Percentiles rank a stretch among this genome's conserved stretches.
Conservation (phyloP, 2,113 vertebrate species). For the Lasiurus borealis region DNA sequence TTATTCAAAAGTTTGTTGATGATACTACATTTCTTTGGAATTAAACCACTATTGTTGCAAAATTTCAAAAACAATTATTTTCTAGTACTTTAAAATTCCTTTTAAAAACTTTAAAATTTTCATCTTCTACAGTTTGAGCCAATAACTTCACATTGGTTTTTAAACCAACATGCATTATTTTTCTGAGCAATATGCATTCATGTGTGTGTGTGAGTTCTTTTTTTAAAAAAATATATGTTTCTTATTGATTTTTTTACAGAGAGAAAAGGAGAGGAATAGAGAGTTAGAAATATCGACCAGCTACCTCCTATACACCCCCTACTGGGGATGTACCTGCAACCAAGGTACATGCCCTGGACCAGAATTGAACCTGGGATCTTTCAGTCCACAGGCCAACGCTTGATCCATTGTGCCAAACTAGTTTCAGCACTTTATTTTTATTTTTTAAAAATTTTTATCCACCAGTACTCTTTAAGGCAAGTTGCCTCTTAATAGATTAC, state of each 20-base stretch:
- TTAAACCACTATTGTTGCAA: constrained; percentile 16
- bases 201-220: background rate
- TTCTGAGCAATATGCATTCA: background rate
- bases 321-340: too few relatives aligned
- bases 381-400: too few relatives aligned
- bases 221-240: background rate
- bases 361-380: too few relatives aligned
- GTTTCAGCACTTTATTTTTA: too few relatives aligned
- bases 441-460: background rate
- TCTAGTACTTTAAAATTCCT: background rate
- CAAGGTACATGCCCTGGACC: too few relatives aligned
- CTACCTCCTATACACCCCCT: too few relatives aligned
- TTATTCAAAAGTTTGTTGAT: constrained; percentile 30
- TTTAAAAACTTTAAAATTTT: constrained; percentile 3
- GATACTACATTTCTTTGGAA: background rate
- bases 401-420: too few relatives aligned
- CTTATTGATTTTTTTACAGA: too few relatives aligned
- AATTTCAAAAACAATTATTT: constrained; percentile 44
- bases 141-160: background rate
- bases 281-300: too few relatives aligned
- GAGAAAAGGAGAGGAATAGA: too few relatives aligned
- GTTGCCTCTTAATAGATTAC: constrained; percentile 65
- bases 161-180: background rate
- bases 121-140: background rate
- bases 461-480: constrained; percentile 62